Conservation (phyloP, 2,888 invertebrate genomes). For the Hoplodrina ambigua region DNA sequence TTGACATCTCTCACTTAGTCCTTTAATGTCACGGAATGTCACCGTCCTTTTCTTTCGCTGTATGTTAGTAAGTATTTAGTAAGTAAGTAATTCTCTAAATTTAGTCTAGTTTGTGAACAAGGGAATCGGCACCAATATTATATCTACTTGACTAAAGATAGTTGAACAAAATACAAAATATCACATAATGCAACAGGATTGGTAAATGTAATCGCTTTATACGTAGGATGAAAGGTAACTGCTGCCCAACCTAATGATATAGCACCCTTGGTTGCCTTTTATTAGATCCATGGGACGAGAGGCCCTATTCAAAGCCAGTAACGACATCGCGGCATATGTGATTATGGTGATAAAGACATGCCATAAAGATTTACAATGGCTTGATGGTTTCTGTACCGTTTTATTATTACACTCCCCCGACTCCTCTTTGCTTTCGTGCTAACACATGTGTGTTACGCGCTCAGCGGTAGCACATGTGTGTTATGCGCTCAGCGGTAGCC, state of each 20-base stretch:
- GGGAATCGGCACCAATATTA: too few relatives aligned
- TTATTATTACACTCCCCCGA: background rate
- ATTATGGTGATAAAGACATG: constrained; percentile 4
- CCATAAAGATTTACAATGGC: constrained; percentile 7
- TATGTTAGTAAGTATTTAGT: too few relatives aligned
- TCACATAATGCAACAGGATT: background rate
- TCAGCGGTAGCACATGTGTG: too few relatives aligned
- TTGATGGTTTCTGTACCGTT: background rate
- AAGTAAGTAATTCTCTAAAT: too few relatives aligned
- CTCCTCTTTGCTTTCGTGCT: too few relatives aligned
- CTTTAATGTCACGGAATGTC: too few relatives aligned
- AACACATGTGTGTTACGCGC: too few relatives aligned
- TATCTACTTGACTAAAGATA: too few relatives aligned
- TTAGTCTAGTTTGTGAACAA: too few relatives aligned
- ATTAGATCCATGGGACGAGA: constrained; percentile 6
- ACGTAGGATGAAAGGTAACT: background rate
- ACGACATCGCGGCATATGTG: constrained; percentile 1
- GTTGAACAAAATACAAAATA: background rate
- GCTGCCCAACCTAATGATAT: constrained; percentile 3
- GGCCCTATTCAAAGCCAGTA: background rate
- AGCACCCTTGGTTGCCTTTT: constrained; percentile 11
- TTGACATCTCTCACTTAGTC: too few relatives aligned
- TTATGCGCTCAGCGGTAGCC: too few relatives aligned
- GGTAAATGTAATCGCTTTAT: background rate
- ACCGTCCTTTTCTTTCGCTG: too few relatives aligned